A percentile compares a stretch with the other conserved stretches of the same genome.
Conservation (phyloP, 2,113 vertebrate species). For the Tetrax tetrax region DNA sequence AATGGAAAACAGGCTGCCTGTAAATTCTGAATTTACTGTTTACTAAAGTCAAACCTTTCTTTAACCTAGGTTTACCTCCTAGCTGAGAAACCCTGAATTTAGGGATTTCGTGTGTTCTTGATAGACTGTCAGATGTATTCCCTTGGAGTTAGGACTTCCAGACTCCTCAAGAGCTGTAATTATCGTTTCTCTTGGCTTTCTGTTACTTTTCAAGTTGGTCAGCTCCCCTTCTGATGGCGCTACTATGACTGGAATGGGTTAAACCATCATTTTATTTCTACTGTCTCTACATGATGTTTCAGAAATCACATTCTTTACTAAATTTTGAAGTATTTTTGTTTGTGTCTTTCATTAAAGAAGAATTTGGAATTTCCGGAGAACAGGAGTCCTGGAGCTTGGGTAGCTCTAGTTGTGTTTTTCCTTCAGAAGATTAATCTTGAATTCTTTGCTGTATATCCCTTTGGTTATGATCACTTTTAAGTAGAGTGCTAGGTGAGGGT, state of each 20-base stretch:
- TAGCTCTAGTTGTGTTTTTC: neutral
- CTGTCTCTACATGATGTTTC: neutral
- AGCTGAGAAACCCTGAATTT: neutral
- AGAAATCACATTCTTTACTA: neutral
- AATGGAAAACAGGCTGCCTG: neutral
- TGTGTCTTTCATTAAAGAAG: neutral
- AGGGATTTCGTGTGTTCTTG: neutral
- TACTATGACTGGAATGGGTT: neutral
- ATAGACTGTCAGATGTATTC: neutral
- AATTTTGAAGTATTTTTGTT: neutral
- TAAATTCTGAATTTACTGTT: neutral
- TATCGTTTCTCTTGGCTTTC: neutral
- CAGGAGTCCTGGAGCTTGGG: neutral
- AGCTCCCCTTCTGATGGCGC: neutral
- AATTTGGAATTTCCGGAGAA: neutral
- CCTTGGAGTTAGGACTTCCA: accelerated
- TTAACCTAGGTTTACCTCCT: neutral
- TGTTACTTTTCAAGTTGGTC: neutral
- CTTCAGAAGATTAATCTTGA: neutral
- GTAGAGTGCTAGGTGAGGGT: neutral
- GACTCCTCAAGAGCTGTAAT: neutral
- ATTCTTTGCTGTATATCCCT: neutral
- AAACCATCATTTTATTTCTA: neutral
- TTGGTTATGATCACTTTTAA: neutral
- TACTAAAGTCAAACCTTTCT: neutral